Conservation (phyloP, 2,888 invertebrate genomes). For the Acleris holmiana region DNA sequence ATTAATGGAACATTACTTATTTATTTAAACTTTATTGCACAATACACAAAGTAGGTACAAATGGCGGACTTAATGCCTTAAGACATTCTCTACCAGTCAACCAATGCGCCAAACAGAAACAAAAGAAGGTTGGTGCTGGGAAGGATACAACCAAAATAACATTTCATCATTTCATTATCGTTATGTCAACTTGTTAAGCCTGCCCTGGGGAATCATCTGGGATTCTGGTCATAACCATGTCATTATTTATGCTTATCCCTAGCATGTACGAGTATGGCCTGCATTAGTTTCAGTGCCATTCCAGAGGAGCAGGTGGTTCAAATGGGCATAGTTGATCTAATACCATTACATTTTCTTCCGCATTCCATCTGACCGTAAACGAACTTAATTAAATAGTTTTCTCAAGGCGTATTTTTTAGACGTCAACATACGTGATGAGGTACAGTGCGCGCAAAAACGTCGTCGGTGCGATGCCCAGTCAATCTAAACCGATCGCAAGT, state of each 20-base stretch:
- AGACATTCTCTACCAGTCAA: too few relatives aligned
- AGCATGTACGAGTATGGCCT: not conserved
- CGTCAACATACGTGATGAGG: slow-evolving; percentile 20
- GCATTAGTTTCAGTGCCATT: too few relatives aligned
- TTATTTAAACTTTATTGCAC: too few relatives aligned
- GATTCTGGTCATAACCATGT: not conserved
- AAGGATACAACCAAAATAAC: too few relatives aligned
- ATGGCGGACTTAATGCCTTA: too few relatives aligned
- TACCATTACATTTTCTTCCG: slow-evolving; percentile 17
- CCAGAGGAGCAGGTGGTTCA: not conserved
- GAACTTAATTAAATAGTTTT: slow-evolving; percentile 36
- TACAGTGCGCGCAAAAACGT: slow-evolving; percentile 22
- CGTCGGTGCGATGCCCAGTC: slow-evolving; percentile 9
- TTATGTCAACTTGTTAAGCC: too few relatives aligned
- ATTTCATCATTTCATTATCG: too few relatives aligned
- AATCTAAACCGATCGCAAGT: slow-evolving; percentile 25
- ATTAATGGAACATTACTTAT: too few relatives aligned
- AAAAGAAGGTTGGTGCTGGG: too few relatives aligned
- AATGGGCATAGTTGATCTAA: slow-evolving; percentile 1
- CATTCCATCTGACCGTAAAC: slow-evolving; percentile 23
- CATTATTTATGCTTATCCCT: not conserved
- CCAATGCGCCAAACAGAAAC: too few relatives aligned
- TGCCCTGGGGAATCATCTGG: too few relatives aligned
- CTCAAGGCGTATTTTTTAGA: slow-evolving; percentile 26
- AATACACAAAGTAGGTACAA: too few relatives aligned